Evolutionary conservation across 2,888 invertebrate species (phyloP).

Genomic region (Ashinkailepas kermadecensis): DNA sequence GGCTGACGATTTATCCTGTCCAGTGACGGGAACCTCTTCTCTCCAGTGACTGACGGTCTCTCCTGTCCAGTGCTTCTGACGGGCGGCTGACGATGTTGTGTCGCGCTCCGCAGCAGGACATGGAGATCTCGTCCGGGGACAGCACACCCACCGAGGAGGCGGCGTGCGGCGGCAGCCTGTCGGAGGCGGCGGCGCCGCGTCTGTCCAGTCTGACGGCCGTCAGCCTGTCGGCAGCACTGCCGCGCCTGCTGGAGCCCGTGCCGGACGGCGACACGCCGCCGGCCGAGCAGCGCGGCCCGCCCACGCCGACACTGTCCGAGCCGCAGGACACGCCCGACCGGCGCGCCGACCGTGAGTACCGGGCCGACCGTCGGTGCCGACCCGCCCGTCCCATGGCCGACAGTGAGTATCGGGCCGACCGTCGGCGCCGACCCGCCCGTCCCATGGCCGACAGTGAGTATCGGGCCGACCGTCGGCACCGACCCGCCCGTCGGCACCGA

Average conservation of each 20-base stretch:
- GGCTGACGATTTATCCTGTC: too few species aligned
- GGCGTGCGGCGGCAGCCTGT: constrained; percentile 25
- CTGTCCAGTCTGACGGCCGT: constrained; percentile 20
- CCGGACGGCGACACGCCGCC: not conserved
- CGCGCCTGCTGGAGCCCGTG: constrained; percentile 7
- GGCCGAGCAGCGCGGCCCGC: constrained; percentile 53
- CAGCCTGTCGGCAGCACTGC: constrained; percentile 20
- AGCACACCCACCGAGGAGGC: constrained; percentile 34
- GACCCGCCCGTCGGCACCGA: too few species aligned
- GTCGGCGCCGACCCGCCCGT: too few species aligned
- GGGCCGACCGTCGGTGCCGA: too few species aligned
- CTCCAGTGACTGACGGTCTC: too few species aligned
- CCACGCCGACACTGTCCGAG: constrained; percentile 69
- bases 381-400: too few species aligned
- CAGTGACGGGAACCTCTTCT: too few species aligned
- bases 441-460: too few species aligned
- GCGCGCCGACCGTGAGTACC: constrained; percentile 1
- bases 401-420: too few species aligned
- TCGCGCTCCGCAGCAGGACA: constrained; percentile 25
- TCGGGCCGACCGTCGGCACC: too few species aligned
- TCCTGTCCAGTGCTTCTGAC: too few species aligned
- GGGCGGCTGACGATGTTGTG: not conserved
- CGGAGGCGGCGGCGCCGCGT: constrained; percentile 19
- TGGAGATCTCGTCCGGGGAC: constrained; percentile 34
- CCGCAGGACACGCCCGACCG: constrained; percentile 42